These are phyloP conservation scores for Listronotus bonariensis DNA, from an alignment of 1,140 invertebrate species.

Conservation along the genomic window DNA sequence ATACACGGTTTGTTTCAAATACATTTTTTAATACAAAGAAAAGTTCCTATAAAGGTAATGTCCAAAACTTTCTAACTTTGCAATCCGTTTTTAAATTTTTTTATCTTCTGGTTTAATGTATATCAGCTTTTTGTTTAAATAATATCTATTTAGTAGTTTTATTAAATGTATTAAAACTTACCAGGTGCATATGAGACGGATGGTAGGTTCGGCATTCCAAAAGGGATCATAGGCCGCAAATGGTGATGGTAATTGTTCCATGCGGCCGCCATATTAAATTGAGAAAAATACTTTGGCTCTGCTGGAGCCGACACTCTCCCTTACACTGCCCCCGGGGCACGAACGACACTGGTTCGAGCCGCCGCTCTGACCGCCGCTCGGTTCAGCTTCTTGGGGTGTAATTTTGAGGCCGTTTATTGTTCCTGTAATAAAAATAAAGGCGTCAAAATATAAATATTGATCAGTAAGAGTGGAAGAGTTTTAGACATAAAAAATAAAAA, in stretches of 20 bases:
- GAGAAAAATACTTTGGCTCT: conserved; percentile 2
- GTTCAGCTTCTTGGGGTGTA: conserved; percentile 18
- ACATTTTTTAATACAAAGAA: too few relatives aligned
- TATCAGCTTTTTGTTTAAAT: too few relatives aligned
- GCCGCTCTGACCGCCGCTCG: neutral
- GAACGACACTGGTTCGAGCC: conserved; percentile 16
- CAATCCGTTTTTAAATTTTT: too few relatives aligned
- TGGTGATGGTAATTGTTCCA: conserved; percentile 23
- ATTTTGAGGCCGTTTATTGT: conserved; percentile 17
- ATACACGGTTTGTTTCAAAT: too few relatives aligned
- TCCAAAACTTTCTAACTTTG: too few relatives aligned
- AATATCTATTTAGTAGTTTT: neutral
- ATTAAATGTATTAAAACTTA: conserved; percentile 6
- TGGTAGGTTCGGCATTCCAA: conserved; percentile 24
- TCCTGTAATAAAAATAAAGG: conserved; percentile 2
- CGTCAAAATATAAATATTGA: too few relatives aligned
- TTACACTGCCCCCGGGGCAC: conserved; percentile 7
- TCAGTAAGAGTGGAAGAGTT: too few relatives aligned
- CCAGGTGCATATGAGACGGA: conserved; percentile 18
- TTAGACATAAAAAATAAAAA: too few relatives aligned
- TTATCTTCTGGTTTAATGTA: too few relatives aligned
- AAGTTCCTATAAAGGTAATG: too few relatives aligned
- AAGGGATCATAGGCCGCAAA: conserved; percentile 7
- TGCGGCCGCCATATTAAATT: conserved; percentile 19
- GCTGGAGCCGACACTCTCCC: conserved; percentile 2